Evolutionary conservation across 2,113 vertebrate genomes (phyloP), one percentile per base, ranked within the genome.

Genomic region (Microtus montanus): DNA sequence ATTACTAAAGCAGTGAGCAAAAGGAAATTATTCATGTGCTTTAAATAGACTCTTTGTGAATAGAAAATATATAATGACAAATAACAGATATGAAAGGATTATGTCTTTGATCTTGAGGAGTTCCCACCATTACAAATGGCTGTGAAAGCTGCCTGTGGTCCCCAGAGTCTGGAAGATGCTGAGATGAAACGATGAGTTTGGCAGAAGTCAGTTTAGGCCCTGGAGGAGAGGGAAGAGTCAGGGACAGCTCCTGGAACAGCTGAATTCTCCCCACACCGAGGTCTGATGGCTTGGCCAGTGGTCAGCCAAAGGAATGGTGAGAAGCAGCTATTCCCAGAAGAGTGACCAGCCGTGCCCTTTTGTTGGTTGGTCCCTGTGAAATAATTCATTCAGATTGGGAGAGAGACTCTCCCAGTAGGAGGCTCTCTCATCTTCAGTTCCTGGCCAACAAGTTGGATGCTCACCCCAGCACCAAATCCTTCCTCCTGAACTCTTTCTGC

Each of bases 1-100:
- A 71, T 84, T 84, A 49, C 58, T 87, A 85, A 87, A 38, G 64
- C 13, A 30, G 4, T 52, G n/a, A 61, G 75, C 47, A 83, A 86
- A 77, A 85, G 61, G 35, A 86, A 83, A 41, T 90, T 52, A 58
- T 80, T 92, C 92, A 83, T 52, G 17, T 68, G 86, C 52, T 78
- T 49, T 71, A 93, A 93, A 93, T 85, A 47, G 13, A 49, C 87
- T 93, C 75, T 78, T 96, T 92, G 75, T 61, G 63, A 63, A 84
- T 41, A 77, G 92, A 91, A 92, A 54, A 92, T 41, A 92, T 92
- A 85, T 26, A 80, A 74, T 17, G 44, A 13, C 73, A 92, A 94
- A 79, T 74, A 75, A 90, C 41, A 54, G 66, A 35, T 44, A 26
- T 47, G 28, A 80, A 90, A 73, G 79, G n/a, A 82, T 54, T 44